Base-by-base conservation (phyloP, 2,888 invertebrate genomes). In the Chymomyza procnemis region DNA sequence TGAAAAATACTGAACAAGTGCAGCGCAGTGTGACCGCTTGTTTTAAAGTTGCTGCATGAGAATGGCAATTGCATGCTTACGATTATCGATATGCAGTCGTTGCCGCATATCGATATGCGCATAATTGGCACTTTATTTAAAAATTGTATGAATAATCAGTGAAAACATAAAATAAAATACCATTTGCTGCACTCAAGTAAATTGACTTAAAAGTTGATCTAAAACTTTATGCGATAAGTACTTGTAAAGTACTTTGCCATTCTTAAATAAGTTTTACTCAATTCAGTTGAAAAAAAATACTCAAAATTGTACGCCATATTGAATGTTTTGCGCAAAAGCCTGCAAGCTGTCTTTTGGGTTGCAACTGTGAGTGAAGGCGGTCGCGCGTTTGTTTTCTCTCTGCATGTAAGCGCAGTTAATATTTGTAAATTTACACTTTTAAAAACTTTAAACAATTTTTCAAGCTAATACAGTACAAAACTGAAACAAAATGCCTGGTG, bases 401-500 rank as follows among this genome's bases (percentile, higher is more conserved):
- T 1, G 34, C n/a, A n/a, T n/a, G 34, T 41, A 41, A 41, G 8
- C 6, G 8, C 3, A 41, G 6, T 41, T 41, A 12, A 12, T 4
- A 2, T 41, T 41, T 4, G 9, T 41, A 26, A 4, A 26, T 6
- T 26, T 6, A 26, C 8, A n/a, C 8, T 2, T 26, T 26, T 6
- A 26, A 26, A 26, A 26, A 6, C 26, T 26, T 4, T 26, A 26
- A 26, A 26, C 26, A 26, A 26, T 26, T 26, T 26, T 26, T 26
- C 1, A 26, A 26, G 26, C 8, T 26, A 6, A 26, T 26, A 26
- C 4, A 26, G 6, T 6, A 1, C 26, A 26, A 26, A 26, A 26
- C 12, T 34, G 8, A 12, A 1, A 2, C 34, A 34, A 1, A 34
- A 97, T 97, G 96, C 96, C 96, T 90, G 97, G 97, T 88, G 95